Evolutionary conservation across 2,113 vertebrate species (phyloP).

Genomic region (Morone chrysops): DNA sequence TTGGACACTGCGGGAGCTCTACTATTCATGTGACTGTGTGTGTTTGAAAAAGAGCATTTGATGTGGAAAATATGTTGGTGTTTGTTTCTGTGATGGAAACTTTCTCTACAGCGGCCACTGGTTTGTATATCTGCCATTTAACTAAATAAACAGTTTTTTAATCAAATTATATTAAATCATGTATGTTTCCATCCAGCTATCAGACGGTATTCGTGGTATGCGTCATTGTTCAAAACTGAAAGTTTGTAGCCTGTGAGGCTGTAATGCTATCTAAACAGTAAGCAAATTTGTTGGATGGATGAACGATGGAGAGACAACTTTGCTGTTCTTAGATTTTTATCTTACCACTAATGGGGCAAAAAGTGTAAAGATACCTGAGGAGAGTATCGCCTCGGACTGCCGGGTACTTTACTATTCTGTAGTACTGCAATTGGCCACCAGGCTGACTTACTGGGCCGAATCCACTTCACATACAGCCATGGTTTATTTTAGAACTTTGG

Average conservation of each 20-base stretch:
- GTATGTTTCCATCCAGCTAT: constrained; percentile 1
- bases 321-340: not conserved
- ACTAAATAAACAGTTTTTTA: constrained; percentile 19
- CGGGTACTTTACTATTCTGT: too few relatives aligned
- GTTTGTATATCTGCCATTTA: constrained; percentile 17
- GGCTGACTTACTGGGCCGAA: too few relatives aligned
- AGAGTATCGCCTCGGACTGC: too few relatives aligned
- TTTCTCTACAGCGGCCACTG: not conserved
- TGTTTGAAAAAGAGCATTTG: constrained; percentile 22
- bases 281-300: not conserved
- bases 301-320: not conserved
- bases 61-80: constrained; percentile 28
- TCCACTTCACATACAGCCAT: too few relatives aligned
- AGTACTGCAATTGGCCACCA: too few relatives aligned
- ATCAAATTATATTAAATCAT: not conserved
- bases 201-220: constrained; percentile 1
- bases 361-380: not conserved
- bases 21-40: constrained; percentile 15
- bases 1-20: not conserved
- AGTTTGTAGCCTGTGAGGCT: not conserved
- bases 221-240: too few relatives aligned
- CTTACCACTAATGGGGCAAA: not conserved
- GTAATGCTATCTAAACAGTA: not conserved
- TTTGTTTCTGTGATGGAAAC: constrained; percentile 47
- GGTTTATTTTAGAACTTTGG: too few relatives aligned